Evolutionary conservation across 2,113 vertebrate genomes (phyloP).

Genomic region (Trinectes maculatus): DNA sequence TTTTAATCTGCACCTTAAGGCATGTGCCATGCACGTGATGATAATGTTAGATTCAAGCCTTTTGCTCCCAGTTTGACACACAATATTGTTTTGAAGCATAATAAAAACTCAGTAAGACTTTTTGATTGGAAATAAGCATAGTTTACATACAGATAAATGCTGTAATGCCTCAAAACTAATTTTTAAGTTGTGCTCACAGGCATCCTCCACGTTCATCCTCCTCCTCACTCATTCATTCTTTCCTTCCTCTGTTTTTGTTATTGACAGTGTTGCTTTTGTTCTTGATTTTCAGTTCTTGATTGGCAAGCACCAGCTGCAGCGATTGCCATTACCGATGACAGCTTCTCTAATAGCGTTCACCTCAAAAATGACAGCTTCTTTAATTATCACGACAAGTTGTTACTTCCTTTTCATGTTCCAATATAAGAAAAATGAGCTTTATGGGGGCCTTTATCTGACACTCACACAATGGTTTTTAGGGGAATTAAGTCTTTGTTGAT

Average conservation of each 20-base stretch:
- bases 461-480: slow-evolving; percentile 4
- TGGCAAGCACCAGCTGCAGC: slow-evolving; percentile 18
- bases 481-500: background rate
- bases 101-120: no score
- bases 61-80: no score
- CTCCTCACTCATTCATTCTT: no score
- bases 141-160: no score
- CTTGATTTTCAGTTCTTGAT: slow-evolving; percentile 53
- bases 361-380: slow-evolving; percentile 58
- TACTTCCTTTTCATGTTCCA: slow-evolving; percentile 44
- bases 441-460: slow-evolving; percentile 19
- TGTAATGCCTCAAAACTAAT: no score
- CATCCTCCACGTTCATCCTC: slow-evolving; percentile 16
- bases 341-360: slow-evolving; percentile 67
- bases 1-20: no score
- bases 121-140: no score
- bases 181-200: slow-evolving; percentile 16
- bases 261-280: slow-evolving; percentile 51
- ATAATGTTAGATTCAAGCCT: no score
- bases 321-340: slow-evolving; percentile 50
- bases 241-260: slow-evolving; percentile 32
- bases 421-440: slow-evolving; percentile 16
- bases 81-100: no score
- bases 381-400: slow-evolving; percentile 47
- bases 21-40: no score